Percentiles rank a stretch among this genome's conserved stretches.
phyloP scores from a whole-genome alignment of 2,113 vertebrate species.

The Strix aluco region DNA sequence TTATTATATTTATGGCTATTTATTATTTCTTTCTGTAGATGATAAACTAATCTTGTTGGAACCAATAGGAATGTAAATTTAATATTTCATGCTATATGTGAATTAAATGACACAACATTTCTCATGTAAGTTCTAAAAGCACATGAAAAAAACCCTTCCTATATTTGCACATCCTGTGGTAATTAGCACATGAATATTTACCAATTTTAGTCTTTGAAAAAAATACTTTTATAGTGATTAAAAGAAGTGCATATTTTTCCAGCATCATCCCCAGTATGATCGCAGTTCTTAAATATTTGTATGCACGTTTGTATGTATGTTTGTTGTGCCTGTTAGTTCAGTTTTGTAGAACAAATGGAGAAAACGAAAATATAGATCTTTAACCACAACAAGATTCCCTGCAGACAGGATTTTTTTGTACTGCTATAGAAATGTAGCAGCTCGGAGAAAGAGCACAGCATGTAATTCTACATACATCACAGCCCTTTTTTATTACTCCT shows the following conservation, averaged over 20 bases:
- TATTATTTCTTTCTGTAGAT: background rate
- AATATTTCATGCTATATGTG: background rate
- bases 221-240: background rate
- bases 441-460: slow-evolving; percentile 27
- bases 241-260: background rate
- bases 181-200: slow-evolving; percentile 6
- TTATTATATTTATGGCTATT: slow-evolving; percentile 15
- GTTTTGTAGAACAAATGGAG: slow-evolving; percentile 47
- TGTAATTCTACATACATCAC: slow-evolving; percentile 50
- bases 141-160: background rate
- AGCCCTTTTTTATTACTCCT: slow-evolving; percentile 28
- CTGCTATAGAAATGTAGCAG: slow-evolving; percentile 15
- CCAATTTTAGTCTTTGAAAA: background rate
- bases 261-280: background rate
- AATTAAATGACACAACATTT: background rate
- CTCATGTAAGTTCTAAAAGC: background rate
- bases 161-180: background rate
- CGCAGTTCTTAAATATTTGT: background rate
- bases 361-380: slow-evolving; percentile 47
- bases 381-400: slow-evolving; percentile 46
- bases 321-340: slow-evolving; percentile 28
- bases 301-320: background rate
- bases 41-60: slow-evolving; percentile 10
- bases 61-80: background rate
- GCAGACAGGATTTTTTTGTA: slow-evolving; percentile 40